Percentiles rank a stretch among this genome's conserved stretches.
These are phyloP conservation scores for Ostrea edulis DNA, from an alignment of 1,140 invertebrate species.

Conservation along the genomic window DNA sequence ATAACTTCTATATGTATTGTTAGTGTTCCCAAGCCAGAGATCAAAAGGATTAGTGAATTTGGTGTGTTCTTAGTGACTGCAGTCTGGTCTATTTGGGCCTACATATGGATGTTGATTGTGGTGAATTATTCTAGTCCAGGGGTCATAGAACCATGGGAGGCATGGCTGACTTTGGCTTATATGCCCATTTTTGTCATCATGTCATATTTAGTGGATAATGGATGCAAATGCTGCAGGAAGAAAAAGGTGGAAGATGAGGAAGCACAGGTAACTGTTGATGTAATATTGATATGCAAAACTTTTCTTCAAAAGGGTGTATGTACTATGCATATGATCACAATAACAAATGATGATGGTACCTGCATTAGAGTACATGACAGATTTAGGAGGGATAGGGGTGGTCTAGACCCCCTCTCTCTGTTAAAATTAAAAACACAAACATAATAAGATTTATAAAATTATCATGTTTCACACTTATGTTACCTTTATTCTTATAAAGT, in stretches of 20 bases:
- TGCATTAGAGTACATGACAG: too few relatives aligned
- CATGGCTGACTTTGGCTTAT: constrained; percentile 82
- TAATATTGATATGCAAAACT: not conserved
- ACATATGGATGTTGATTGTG: constrained; percentile 79
- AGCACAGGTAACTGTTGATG: constrained; percentile 23
- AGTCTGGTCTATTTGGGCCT: constrained; percentile 80
- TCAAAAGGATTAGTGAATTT: constrained; percentile 77
- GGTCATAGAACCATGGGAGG: constrained; percentile 81
- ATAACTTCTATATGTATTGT: constrained; percentile 78
- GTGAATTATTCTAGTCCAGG: constrained; percentile 66
- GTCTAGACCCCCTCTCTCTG: too few relatives aligned
- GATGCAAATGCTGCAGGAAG: constrained; percentile 66
- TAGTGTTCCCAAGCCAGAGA: constrained; percentile 67
- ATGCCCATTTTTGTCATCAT: constrained; percentile 81
- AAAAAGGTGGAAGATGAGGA: constrained; percentile 54
- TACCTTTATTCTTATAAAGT: too few relatives aligned
- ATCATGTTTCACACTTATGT: too few relatives aligned
- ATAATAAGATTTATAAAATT: too few relatives aligned
- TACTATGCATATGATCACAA: too few relatives aligned
- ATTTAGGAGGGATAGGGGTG: too few relatives aligned
- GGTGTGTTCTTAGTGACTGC: constrained; percentile 79
- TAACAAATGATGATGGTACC: too few relatives aligned
- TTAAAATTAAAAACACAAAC: too few relatives aligned
- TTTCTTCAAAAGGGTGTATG: too few relatives aligned
- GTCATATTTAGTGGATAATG: constrained; percentile 70